Conservation (phyloP, 2,113 vertebrate genomes). For the Salvator merianae region DNA sequence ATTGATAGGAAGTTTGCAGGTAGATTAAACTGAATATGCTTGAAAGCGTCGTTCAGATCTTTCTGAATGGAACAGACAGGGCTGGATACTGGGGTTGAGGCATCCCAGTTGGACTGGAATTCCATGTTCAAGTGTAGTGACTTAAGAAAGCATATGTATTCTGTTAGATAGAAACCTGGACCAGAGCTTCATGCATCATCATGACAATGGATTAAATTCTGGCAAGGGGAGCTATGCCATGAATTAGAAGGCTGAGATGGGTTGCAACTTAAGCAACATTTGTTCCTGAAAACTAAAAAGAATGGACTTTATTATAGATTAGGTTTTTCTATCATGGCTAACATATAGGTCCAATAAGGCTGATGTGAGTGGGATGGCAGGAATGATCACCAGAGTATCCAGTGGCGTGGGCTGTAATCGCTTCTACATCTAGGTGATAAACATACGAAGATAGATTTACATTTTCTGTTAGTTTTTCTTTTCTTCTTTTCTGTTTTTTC, state of each 20-base stretch:
- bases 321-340: background rate
- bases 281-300: background rate
- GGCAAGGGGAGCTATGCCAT: background rate
- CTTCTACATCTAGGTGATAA: slow-evolving; percentile 15
- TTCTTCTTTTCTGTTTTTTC: slow-evolving; percentile 52
- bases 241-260: background rate
- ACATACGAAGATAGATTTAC: slow-evolving; percentile 25
- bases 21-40: background rate
- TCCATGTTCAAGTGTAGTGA: background rate
- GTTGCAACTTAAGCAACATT: background rate
- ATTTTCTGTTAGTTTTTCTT: slow-evolving; percentile 49
- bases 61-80: background rate
- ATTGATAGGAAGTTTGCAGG: background rate
- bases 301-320: background rate
- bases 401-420: background rate
- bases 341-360: fast-evolving
- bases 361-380: background rate
- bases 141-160: background rate
- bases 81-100: background rate
- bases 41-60: background rate
- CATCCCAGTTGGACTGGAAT: background rate
- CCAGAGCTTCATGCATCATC: background rate
- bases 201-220: background rate
- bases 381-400: background rate
- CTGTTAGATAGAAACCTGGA: background rate